Evolutionary conservation across 2,888 invertebrate species (phyloP).

Genomic region (Agrochola macilenta): DNA sequence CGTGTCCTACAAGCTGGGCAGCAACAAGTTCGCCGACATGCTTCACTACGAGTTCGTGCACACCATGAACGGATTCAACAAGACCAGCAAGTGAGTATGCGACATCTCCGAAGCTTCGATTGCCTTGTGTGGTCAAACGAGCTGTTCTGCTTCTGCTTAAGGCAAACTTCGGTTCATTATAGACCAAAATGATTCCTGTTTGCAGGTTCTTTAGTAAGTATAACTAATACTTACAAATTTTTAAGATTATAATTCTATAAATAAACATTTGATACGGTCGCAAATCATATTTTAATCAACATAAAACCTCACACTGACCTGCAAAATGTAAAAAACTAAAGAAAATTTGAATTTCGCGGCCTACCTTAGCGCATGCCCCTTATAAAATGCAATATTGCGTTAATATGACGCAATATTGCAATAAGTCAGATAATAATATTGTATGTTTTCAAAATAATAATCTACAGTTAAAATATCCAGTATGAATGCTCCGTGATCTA

Average conservation of each 20-base stretch:
- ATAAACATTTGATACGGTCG: too few species aligned
- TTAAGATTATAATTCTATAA: too few species aligned
- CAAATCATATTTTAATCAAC: too few species aligned
- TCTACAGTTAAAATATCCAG: background rate
- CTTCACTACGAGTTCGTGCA: conserved; percentile 95
- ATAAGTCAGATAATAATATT: background rate
- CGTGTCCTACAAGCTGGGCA: conserved; percentile 92
- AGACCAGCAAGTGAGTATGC: conserved; percentile 82
- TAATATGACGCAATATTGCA: too few species aligned
- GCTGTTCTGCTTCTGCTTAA: background rate
- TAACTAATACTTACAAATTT: background rate
- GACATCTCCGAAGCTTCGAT: background rate
- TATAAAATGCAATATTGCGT: too few species aligned
- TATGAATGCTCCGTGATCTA: background rate
- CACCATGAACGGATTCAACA: conserved; percentile 87
- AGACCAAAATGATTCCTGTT: background rate
- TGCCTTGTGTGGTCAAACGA: background rate
- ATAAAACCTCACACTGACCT: too few species aligned
- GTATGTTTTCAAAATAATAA: background rate
- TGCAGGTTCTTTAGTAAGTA: background rate
- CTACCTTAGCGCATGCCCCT: too few species aligned
- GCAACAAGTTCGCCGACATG: conserved; percentile 97
- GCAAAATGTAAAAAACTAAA: background rate
- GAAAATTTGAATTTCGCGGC: too few species aligned
- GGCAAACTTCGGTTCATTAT: background rate